Conservation (phyloP, 2,113 vertebrate genomes). For the Tricholaema leucomelas region DNA sequence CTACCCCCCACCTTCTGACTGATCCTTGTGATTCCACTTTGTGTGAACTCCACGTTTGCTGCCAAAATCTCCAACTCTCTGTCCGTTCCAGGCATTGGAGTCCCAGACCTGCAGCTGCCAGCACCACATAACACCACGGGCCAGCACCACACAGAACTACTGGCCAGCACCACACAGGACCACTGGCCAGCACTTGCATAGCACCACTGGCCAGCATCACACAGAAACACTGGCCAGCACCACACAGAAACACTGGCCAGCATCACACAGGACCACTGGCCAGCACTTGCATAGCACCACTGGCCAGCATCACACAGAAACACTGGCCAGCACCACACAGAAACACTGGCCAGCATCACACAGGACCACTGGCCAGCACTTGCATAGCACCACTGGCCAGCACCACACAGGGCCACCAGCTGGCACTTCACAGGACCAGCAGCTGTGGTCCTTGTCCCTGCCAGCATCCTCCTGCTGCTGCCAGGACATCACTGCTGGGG, state of each 20-base stretch:
- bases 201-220: fast-evolving
- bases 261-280: fast-evolving
- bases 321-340: fast-evolving
- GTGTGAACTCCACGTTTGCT: background rate
- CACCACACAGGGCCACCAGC: fast-evolving
- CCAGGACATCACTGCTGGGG: fast-evolving
- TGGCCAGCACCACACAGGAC: too few relatives aligned
- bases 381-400: background rate
- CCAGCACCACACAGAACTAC: too few relatives aligned
- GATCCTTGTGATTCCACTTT: background rate
- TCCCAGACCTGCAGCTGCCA: background rate
- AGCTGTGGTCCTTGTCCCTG: background rate
- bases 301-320: background rate
- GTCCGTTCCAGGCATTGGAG: background rate
- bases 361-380: background rate
- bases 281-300: background rate
- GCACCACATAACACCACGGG: fast-evolving
- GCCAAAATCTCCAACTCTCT: background rate
- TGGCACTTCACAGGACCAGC: background rate
- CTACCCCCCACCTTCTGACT: background rate
- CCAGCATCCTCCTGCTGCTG: background rate
- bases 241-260: background rate
- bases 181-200: fast-evolving
- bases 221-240: fast-evolving
- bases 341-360: fast-evolving